Evolutionary conservation across 2,797 vertebrate genomes (phyloP).

Genomic region (Lagorchestes hirsutus): DNA sequence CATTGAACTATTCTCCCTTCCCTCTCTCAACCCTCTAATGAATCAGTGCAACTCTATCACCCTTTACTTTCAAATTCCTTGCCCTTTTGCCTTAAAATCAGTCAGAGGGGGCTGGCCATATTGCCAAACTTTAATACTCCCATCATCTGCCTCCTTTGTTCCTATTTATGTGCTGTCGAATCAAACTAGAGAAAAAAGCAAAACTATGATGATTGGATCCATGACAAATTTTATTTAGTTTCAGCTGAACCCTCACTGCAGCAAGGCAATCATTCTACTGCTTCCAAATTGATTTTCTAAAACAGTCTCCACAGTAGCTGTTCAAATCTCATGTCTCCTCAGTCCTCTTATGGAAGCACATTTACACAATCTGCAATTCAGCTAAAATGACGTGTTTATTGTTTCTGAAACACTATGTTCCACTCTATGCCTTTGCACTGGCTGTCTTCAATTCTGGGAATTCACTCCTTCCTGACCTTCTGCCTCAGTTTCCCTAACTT

Average conservation of each 20-base stretch:
- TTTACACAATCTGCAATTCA: neutral
- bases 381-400: neutral
- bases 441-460: neutral
- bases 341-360: neutral
- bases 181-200: neutral
- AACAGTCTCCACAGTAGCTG: neutral
- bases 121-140: too few relatives aligned
- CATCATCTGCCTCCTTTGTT: too few relatives aligned
- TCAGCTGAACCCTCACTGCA: neutral
- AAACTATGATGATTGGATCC: neutral
- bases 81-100: neutral
- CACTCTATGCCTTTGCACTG: neutral
- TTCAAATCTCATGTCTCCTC: neutral
- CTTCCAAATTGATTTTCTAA: neutral
- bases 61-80: neutral
- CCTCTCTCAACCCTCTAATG: neutral
- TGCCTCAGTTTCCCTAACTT: constrained; percentile 24
- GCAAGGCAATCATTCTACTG: neutral
- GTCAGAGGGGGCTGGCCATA: too few relatives aligned
- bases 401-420: neutral
- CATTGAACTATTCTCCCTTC: neutral
- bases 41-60: neutral
- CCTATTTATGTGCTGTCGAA: neutral
- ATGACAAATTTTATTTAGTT: neutral
- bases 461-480: neutral